Evolutionary conservation across 2,797 vertebrate species (phyloP).

Genomic region (Tangara arthus): DNA sequence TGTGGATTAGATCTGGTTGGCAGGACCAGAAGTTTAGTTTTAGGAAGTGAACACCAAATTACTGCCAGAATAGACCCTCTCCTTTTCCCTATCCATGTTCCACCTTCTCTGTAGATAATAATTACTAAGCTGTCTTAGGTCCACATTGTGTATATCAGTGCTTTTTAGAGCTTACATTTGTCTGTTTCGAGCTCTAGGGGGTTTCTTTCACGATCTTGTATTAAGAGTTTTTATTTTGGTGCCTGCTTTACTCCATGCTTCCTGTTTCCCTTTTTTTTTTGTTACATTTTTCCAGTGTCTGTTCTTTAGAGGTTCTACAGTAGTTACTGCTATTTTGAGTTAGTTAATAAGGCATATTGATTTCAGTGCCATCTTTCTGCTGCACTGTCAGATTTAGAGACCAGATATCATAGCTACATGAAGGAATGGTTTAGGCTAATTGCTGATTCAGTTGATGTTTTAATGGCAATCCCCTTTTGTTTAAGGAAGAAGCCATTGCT

Average conservation of each 20-base stretch:
- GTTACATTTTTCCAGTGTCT: not conserved
- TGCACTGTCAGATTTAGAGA: not conserved
- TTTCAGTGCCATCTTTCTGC: not conserved
- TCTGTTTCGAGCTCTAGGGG: not conserved
- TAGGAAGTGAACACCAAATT: not conserved
- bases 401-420: not conserved
- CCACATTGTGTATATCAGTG: rapidly evolving
- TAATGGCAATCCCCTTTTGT: not conserved
- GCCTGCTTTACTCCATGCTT: not conserved
- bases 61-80: not conserved
- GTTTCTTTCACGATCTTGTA: not conserved
- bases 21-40: not conserved
- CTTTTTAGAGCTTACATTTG: not conserved
- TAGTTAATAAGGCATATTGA: not conserved
- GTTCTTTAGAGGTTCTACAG: not conserved
- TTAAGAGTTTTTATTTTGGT: not conserved
- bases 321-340: not conserved
- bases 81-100: not conserved
- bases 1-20: not conserved
- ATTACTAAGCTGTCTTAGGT: not conserved
- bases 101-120: not conserved
- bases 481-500: slow-evolving; percentile 86
- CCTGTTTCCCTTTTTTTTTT: not conserved
- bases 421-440: not conserved
- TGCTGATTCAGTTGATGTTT: not conserved